Evolutionary conservation across 2,113 vertebrate genomes (phyloP), one percentile per base, ranked within the genome.

Genomic region (Paradoxurus hermaphroditus): DNA sequence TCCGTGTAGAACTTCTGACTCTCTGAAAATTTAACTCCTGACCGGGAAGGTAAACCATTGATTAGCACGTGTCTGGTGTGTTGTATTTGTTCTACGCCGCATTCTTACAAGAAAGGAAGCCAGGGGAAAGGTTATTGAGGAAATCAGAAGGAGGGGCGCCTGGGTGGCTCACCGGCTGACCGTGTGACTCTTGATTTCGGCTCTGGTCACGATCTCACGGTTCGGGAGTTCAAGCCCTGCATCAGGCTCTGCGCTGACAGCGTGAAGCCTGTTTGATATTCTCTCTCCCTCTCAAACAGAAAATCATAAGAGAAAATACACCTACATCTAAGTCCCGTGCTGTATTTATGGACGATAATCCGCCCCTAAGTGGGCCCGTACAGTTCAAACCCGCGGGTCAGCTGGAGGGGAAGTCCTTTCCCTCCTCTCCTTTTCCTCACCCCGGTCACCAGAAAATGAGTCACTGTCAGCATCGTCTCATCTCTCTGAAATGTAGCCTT

Each of bases 1-100:
- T n/a, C n/a, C n/a, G n/a, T n/a, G n/a, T n/a, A n/a, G n/a, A n/a
- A n/a, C n/a, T n/a, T n/a, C n/a, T n/a, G n/a, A n/a, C n/a, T n/a
- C n/a, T n/a, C n/a, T n/a, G n/a, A n/a, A n/a, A n/a, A n/a, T n/a
- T n/a, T n/a, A n/a, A n/a, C n/a, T n/a, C 27, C 73, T 31, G 2
- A 46, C 7, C 0, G 4, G 15, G 16, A 31, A 16, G 7, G 2
- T 1, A 7, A 31, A 75, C 72, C 14, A 13, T 4, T 27, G 21
- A 23, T 27, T 3, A 15, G 27, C 23, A 27, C 12, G 12, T 73
- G 7, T 7, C 9, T 15, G 9, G 14, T 16, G 15, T 8, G 72
- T 29, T 8, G 9, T 7, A 7, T 4, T 7, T 31, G 7, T 44
- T 14, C 7, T 18, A 31, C 15, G 5, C 3, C 31, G 7, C 8